These are phyloP conservation scores for Trachelus tabidus DNA, from an alignment of 2,888 invertebrate species.

Conservation along the genomic window DNA sequence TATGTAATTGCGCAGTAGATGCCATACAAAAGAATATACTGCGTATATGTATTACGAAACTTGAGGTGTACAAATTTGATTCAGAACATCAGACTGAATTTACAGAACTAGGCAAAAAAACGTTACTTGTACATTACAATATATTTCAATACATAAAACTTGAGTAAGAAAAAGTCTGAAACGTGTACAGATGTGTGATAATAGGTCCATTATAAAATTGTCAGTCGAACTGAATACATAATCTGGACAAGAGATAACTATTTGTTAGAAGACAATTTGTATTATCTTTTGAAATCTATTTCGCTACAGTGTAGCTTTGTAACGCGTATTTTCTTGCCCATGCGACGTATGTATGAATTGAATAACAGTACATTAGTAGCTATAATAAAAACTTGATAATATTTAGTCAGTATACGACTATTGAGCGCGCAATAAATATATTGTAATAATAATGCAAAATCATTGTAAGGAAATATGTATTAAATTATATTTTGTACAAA, in stretches of 20 bases:
- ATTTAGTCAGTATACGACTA: neutral
- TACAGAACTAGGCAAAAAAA: neutral
- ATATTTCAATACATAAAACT: neutral
- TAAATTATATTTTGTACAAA: neutral
- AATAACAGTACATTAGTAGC: neutral
- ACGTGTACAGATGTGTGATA: too few species aligned
- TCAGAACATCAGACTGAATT: neutral
- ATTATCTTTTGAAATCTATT: neutral
- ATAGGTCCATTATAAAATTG: too few species aligned
- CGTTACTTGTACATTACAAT: neutral
- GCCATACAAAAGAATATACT: neutral
- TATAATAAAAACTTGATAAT: neutral
- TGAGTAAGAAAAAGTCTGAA: neutral
- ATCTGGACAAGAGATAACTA: neutral
- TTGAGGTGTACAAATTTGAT: neutral
- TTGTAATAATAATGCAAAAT: neutral
- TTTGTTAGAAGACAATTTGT: too few species aligned
- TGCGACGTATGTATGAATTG: neutral
- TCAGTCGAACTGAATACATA: neutral
- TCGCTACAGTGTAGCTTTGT: neutral
- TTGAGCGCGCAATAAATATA: neutral
- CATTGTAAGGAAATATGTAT: neutral
- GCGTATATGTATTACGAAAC: neutral
- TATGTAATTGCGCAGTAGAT: neutral
- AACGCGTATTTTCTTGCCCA: neutral